These are phyloP conservation scores for Oscheius sp. DNA, from an alignment of 2,888 invertebrate species.

Conservation along the genomic window DNA sequence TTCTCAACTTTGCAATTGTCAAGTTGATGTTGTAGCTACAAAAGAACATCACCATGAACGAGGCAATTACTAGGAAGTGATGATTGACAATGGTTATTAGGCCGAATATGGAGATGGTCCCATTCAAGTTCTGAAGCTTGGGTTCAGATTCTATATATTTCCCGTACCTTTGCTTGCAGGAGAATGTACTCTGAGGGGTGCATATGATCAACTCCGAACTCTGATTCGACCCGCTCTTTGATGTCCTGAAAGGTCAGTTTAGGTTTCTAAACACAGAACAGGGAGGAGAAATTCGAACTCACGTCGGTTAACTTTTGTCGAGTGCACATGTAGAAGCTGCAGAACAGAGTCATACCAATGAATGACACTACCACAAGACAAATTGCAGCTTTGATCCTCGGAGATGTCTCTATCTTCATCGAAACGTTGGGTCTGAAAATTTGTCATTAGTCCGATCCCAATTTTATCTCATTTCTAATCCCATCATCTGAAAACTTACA, in stretches of 20 bases:
- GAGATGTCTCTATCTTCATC: neutral
- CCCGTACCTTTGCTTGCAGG: neutral
- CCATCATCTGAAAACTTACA: neutral
- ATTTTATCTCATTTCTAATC: too few species aligned
- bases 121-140: neutral
- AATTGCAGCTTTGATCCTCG: neutral
- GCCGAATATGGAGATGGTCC: slow-evolving; percentile 3
- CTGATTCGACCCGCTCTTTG: neutral
- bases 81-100: slow-evolving; percentile 20
- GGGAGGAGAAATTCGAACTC: neutral
- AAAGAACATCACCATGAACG: slow-evolving; percentile 2
- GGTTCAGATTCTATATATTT: neutral
- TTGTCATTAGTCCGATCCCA: neutral
- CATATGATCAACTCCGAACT: slow-evolving; percentile 10
- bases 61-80: slow-evolving; percentile 2
- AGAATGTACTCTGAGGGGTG: slow-evolving; percentile 18
- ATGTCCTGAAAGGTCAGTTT: neutral
- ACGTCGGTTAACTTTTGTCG: slow-evolving; percentile 7
- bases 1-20: neutral
- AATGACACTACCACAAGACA: neutral
- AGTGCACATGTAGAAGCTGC: slow-evolving; percentile 18
- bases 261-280: too few species aligned
- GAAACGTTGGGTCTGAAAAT: neutral
- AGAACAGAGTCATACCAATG: slow-evolving; percentile 1
- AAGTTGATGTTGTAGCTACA: slow-evolving; percentile 16